Percentiles rank a stretch among this genome's conserved stretches.
These are phyloP conservation scores for Centropyge bicolor DNA, from an alignment of 2,797 vertebrate species.

Conservation along the genomic window DNA sequence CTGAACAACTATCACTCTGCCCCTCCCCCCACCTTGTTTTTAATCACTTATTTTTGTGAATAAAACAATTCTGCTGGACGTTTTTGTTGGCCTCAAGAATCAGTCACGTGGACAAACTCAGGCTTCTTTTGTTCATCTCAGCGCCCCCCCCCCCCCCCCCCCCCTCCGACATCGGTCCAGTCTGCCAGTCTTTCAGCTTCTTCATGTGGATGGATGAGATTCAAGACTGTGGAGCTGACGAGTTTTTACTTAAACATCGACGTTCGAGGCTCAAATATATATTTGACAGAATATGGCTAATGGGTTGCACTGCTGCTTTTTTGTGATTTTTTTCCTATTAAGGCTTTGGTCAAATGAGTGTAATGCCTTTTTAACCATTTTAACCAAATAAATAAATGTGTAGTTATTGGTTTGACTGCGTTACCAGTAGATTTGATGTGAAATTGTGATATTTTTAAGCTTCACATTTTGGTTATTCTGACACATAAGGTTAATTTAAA, in stretches of 20 bases:
- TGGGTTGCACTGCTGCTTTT: slow-evolving; percentile 75
- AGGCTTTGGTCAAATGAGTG: slow-evolving; percentile 83
- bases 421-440: slow-evolving; percentile 50
- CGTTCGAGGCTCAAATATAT: slow-evolving; percentile 47
- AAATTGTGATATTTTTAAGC: neutral
- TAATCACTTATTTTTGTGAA: slow-evolving; percentile 35
- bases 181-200: slow-evolving; percentile 48
- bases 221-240: slow-evolving; percentile 38
- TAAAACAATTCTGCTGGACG: slow-evolving; percentile 33
- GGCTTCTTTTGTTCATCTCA: slow-evolving; percentile 50
- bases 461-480: neutral
- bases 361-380: slow-evolving; percentile 82
- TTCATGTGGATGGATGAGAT: slow-evolving; percentile 51
- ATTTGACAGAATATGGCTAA: slow-evolving; percentile 71
- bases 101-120: slow-evolving; percentile 51
- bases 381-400: slow-evolving; percentile 82
- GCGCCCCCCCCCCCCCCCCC: neutral
- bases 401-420: slow-evolving; percentile 76
- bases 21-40: slow-evolving; percentile 4
- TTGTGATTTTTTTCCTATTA: slow-evolving; percentile 71
- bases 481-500: neutral
- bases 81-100: slow-evolving; percentile 4
- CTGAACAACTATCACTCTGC: neutral
- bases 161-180: slow-evolving; percentile 31
- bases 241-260: slow-evolving; percentile 29